A percentile compares a stretch with the other conserved stretches of the same genome.
Conservation (phyloP, 2,113 vertebrate species). For the Phylloscopus whistleri region DNA sequence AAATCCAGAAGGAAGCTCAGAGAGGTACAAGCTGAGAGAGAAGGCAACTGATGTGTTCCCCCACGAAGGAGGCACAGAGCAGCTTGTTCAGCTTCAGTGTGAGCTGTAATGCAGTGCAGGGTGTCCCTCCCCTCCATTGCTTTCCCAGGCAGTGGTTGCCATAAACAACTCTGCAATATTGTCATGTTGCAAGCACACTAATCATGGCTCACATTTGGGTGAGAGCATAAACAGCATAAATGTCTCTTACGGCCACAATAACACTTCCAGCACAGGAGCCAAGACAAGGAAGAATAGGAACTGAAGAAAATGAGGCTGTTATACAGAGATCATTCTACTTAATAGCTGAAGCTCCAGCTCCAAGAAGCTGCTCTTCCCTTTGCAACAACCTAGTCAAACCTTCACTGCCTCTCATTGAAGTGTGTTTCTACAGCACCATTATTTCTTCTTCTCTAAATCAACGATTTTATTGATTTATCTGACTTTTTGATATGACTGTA, state of each 20-base stretch:
- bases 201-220: not conserved
- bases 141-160: not conserved
- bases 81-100: not conserved
- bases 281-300: not conserved
- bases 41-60: not conserved
- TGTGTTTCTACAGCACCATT: not conserved
- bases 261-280: not conserved
- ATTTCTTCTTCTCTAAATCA: not conserved
- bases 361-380: not conserved
- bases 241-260: not conserved
- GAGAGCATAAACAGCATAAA: not conserved
- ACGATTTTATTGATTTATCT: not conserved
- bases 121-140: not conserved
- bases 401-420: not conserved
- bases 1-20: not conserved
- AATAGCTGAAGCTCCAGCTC: not conserved
- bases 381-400: not conserved
- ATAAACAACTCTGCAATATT: not conserved
- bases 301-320: not conserved
- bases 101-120: not conserved
- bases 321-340: not conserved
- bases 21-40: not conserved
- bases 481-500: not conserved
- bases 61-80: not conserved
- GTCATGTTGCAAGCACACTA: not conserved